Percentiles rank a stretch among this genome's conserved stretches.
These are phyloP conservation scores for Himalopsyche japonica DNA, from an alignment of 2,888 invertebrate genomes.

Conservation along the genomic window DNA sequence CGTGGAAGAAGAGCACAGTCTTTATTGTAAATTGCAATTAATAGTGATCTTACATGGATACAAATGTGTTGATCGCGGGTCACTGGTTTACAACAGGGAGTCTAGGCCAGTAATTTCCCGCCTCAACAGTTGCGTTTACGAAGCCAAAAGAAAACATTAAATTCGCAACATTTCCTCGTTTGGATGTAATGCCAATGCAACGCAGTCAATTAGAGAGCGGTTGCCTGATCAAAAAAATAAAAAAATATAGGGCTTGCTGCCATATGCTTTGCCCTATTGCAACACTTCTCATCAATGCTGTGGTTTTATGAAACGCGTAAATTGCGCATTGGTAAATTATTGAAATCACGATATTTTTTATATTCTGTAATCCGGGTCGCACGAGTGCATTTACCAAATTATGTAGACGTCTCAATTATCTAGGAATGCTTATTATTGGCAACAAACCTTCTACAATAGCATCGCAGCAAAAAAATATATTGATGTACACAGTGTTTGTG, in stretches of 20 bases:
- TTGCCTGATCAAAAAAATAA: background rate
- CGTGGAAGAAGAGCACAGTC: background rate
- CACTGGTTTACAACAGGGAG: background rate
- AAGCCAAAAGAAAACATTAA: background rate
- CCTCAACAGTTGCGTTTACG: background rate
- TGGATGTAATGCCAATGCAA: background rate
- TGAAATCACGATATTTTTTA: background rate
- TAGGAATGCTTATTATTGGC: background rate
- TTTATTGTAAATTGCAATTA: background rate
- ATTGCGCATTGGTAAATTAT: background rate
- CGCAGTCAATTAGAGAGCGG: background rate
- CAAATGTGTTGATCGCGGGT: background rate
- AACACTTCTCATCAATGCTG: background rate
- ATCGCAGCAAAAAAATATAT: too few relatives aligned
- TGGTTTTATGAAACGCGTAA: background rate
- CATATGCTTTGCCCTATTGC: background rate
- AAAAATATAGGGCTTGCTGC: background rate
- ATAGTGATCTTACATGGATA: background rate
- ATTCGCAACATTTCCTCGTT: constrained; percentile 30
- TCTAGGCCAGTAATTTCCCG: background rate
- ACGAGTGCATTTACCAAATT: background rate
- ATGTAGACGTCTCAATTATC: background rate
- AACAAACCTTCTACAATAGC: background rate
- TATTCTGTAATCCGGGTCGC: background rate
- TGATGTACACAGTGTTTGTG: too few relatives aligned